Conservation (phyloP, 2,113 vertebrate species). For the Psilopsiagon aurifrons region DNA sequence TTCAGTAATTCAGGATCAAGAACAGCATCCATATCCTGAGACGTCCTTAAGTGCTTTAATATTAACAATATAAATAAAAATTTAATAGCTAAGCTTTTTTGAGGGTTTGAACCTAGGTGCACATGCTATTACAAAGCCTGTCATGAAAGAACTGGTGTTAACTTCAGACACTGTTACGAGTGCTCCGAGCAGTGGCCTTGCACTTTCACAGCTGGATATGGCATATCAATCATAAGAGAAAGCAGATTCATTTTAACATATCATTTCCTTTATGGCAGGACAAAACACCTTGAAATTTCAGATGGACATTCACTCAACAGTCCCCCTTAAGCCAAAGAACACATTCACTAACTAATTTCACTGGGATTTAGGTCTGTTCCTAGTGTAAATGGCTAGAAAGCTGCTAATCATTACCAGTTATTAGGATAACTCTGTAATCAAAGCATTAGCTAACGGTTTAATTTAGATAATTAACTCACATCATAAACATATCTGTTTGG, state of each 20-base stretch:
- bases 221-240: not conserved
- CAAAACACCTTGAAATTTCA: not conserved
- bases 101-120: not conserved
- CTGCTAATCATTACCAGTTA: not conserved
- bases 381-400: not conserved
- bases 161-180: no score
- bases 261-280: not conserved
- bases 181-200: not conserved
- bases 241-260: not conserved
- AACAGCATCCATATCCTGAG: not conserved
- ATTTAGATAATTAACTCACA: not conserved
- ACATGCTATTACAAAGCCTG: not conserved
- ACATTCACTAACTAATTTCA: not conserved
- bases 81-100: not conserved
- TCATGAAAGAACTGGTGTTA: not conserved
- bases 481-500: not conserved
- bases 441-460: not conserved
- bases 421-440: not conserved
- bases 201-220: fast-evolving
- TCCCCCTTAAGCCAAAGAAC: not conserved
- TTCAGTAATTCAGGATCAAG: not conserved
- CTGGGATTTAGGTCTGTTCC: not conserved
- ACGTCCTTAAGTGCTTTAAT: not conserved
- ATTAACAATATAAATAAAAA: not conserved
- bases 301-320: not conserved